Percentiles rank a stretch among this genome's conserved stretches.
These are phyloP conservation scores for Lepeophtheirus salmonis DNA, from an alignment of 1,140 invertebrate species.

Conservation along the genomic window DNA sequence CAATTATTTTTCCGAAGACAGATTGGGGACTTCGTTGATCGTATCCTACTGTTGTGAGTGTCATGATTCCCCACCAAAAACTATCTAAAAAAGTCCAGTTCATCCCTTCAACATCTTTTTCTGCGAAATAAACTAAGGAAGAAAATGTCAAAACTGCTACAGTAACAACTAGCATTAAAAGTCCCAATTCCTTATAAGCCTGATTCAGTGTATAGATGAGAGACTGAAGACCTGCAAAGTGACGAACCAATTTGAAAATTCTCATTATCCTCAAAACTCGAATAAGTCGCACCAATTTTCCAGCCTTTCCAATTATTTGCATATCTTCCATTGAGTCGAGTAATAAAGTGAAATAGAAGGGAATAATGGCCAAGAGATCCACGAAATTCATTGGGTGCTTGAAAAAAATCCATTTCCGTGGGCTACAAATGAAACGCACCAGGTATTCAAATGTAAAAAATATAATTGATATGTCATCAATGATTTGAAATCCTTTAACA, in stretches of 20 bases:
- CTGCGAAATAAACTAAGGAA: neutral
- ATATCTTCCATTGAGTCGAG: constrained; percentile 8
- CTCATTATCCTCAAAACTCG: constrained; percentile 6
- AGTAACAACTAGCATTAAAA: neutral
- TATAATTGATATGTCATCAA: neutral
- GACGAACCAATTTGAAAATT: constrained; percentile 7
- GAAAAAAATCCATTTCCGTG: constrained; percentile 7
- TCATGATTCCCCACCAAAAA: constrained; percentile 15
- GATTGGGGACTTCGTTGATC: neutral
- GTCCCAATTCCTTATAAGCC: constrained; percentile 10
- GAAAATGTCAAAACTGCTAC: neutral
- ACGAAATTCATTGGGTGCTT: constrained; percentile 8
- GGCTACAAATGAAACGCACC: neutral
- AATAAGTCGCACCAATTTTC: constrained; percentile 2
- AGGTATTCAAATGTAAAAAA: constrained; percentile 12
- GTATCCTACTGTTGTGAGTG: constrained; percentile 8
- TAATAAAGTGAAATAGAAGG: constrained; percentile 4
- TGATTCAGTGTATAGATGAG: constrained; percentile 11
- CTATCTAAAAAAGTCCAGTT: constrained; percentile 12
- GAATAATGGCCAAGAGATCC: constrained; percentile 10
- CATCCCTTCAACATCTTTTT: neutral
- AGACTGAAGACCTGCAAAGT: constrained; percentile 11
- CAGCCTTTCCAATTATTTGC: constrained; percentile 12
- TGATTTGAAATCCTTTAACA: neutral
- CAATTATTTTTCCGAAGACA: neutral